A percentile compares a stretch with the other conserved stretches of the same genome.
Conservation (phyloP, 1,140 invertebrate genomes). For the Drosophila ironensis region DNA sequence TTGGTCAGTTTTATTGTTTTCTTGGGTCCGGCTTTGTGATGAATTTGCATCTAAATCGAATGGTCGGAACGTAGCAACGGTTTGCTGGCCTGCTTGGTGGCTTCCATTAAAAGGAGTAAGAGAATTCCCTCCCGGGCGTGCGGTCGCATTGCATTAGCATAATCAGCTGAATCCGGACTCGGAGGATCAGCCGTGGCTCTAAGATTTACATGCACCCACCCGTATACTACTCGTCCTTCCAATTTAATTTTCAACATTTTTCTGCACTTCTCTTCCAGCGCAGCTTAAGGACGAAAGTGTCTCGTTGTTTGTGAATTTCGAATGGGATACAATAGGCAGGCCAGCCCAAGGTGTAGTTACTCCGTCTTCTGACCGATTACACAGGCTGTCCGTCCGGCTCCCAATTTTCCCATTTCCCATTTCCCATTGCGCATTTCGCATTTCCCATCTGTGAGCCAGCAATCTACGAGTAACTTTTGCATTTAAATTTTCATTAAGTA, state of each 20-base stretch:
- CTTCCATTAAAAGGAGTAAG: conserved; percentile 71
- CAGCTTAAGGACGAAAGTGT: conserved; percentile 11
- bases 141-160: conserved; percentile 62
- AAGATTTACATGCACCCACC: conserved; percentile 11
- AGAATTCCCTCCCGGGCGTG: conserved; percentile 35
- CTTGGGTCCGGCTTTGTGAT: conserved; percentile 62
- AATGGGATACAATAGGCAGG: background rate
- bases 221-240: conserved; percentile 2
- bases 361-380: conserved; percentile 13
- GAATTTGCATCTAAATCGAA: conserved; percentile 81
- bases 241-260: conserved; percentile 48
- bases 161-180: conserved; percentile 64
- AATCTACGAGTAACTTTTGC: conserved; percentile 74
- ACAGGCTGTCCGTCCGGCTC: background rate
- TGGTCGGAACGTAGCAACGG: too few species aligned
- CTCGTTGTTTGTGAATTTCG: conserved; percentile 38
- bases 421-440: conserved; percentile 2
- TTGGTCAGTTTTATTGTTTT: conserved; percentile 63
- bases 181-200: conserved; percentile 49
- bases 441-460: conserved; percentile 9
- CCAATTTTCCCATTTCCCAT: background rate
- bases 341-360: conserved; percentile 4
- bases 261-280: conserved; percentile 9
- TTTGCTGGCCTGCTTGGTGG: too few species aligned
- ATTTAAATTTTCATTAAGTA: conserved; percentile 81